Evolutionary conservation across 2,113 vertebrate genomes (phyloP).

Genomic region (Ptilorrhoa leucosticta): DNA sequence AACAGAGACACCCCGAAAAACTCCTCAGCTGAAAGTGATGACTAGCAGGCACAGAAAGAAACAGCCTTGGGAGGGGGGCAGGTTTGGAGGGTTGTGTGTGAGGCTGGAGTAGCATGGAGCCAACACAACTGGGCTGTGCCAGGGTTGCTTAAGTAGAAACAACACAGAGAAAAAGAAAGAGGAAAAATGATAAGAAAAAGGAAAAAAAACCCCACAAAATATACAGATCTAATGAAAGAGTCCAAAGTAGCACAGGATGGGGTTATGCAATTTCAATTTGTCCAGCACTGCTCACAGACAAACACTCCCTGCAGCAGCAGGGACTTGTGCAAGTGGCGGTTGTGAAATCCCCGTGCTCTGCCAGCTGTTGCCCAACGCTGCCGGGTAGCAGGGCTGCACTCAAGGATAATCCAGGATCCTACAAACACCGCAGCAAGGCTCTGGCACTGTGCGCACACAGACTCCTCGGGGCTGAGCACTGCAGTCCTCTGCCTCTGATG

Average conservation of each 20-base stretch:
- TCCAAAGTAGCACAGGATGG: background rate
- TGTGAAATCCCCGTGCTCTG: background rate
- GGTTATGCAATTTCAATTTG: slow-evolving; percentile 54
- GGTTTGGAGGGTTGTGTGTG: background rate
- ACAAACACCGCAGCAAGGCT: background rate
- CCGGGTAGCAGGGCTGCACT: background rate
- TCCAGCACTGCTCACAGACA: background rate
- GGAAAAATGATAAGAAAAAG: background rate
- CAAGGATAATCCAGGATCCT: background rate
- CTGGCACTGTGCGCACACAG: background rate
- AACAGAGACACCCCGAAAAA: background rate
- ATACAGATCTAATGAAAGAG: background rate
- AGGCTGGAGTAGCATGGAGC: background rate
- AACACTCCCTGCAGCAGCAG: background rate
- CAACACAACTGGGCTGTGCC: fast-evolving
- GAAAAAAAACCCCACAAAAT: background rate
- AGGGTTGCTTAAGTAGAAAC: background rate
- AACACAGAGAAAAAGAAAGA: background rate
- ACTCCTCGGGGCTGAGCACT: background rate
- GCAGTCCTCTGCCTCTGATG: background rate
- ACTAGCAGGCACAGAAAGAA: background rate
- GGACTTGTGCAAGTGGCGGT: slow-evolving; percentile 16
- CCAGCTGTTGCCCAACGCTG: slow-evolving; percentile 32
- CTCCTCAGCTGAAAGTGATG: fast-evolving
- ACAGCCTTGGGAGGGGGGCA: background rate